Conservation (phyloP, 1,140 invertebrate genomes). For the Calliphora vicina region DNA sequence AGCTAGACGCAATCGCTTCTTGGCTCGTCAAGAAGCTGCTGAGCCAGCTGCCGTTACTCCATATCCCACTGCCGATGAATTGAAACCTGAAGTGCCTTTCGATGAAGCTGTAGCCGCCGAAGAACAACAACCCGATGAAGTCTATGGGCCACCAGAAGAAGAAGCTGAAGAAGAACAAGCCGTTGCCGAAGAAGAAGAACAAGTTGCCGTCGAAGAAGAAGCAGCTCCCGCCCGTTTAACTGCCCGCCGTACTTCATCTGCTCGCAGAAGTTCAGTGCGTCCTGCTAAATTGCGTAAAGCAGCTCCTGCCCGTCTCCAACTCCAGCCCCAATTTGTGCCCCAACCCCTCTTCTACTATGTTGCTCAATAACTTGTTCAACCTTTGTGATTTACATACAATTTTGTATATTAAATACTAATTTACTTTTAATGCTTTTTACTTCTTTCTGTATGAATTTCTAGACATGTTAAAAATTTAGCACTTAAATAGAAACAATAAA, state of each 20-base stretch:
- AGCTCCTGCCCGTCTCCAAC: conserved; percentile 22
- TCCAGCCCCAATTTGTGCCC: conserved; percentile 27
- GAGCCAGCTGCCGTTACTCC: conserved; percentile 52
- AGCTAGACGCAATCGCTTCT: conserved; percentile 44
- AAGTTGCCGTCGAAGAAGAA: not conserved
- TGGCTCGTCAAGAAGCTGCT: conserved; percentile 51
- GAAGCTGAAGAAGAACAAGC: not conserved
- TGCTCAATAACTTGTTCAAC: not conserved
- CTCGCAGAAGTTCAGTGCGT: not conserved
- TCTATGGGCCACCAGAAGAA: conserved; percentile 55
- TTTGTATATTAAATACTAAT: too few relatives aligned
- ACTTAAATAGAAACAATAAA: not conserved
- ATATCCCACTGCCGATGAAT: conserved; percentile 56
- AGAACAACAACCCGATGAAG: conserved; percentile 45
- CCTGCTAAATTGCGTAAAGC: conserved; percentile 26
- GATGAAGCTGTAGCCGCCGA: conserved; percentile 49
- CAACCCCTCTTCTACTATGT: conserved; percentile 20
- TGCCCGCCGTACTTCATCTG: not conserved
- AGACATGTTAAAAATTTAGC: too few relatives aligned
- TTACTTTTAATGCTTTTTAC: too few relatives aligned
- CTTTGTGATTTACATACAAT: not conserved
- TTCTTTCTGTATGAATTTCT: too few relatives aligned
- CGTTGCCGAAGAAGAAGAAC: conserved; percentile 8
- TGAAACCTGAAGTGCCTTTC: conserved; percentile 58
- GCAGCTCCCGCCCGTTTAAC: not conserved